Base-by-base conservation (phyloP, 2,888 invertebrate genomes). In the Ditula angustiorana region DNA sequence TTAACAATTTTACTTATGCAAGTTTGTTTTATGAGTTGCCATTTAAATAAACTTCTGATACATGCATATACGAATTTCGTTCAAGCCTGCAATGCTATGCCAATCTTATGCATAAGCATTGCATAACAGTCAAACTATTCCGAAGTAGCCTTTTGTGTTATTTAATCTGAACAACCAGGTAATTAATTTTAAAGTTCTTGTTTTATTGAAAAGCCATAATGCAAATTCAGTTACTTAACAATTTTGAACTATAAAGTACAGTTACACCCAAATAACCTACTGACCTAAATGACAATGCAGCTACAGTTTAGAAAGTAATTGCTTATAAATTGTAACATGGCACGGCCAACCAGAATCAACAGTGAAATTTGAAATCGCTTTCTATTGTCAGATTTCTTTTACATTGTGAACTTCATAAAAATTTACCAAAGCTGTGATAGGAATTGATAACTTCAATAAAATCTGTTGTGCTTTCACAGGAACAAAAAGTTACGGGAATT, bases 221-320 rank as follows among this genome's bases (percentile, higher is more conserved):
- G 5, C 13, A 28, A 11, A 11, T 46, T 50, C 19, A 50, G 35
- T 23, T 11, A 13, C 13, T 52, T n/a, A n/a, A n/a, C n/a, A n/a
- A n/a, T n/a, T 47, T 13, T 35, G 35, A 35, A 13, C n/a, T 35
- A 10, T 35, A 50, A 63, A 50, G 37, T 50, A 58, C 63, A 63
- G 57, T 63, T 58, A 57, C 24, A 46, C 44, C 44, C 41, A 58
- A 58, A 63, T 63, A 58, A 59, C 64, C 44, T 52, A 37, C 33
- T 64, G 59, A 47, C 58, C 58, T 37, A 46, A 64, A 64, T 58
- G 23, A 44, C 19, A 46, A 58, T 50, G 62, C 41, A 50, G 58
- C 46, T 52, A 53, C 13, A 26, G 24, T 64, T 64, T 59, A 59
- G 64, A 59, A 59, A 64, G 64, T 64, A 59, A 64, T 59, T 64